Base-by-base conservation (phyloP, 2,888 invertebrate genomes). In the Leucozona laternaria region DNA sequence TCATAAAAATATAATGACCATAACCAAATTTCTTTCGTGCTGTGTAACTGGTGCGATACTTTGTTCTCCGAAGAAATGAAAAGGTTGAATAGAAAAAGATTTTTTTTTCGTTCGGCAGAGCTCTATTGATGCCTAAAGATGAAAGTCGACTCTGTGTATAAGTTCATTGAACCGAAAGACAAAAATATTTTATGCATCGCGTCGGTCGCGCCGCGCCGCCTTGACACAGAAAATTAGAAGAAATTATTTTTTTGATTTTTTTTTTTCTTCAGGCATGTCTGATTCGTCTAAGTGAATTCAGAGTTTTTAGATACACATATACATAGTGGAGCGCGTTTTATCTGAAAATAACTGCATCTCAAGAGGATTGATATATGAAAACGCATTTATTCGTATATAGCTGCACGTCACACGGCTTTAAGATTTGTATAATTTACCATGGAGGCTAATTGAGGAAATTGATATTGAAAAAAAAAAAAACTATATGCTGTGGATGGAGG, bases 361-460 rank as follows among this genome's bases (percentile, higher is more conserved):
- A 73, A 78, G 85, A 82, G 77, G 72, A 45, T 53, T 60, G 37
- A 68, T 53, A 68, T 53, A 53, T 53, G 50, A 45, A 60, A 71
- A 58, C n/a, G 48, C 43, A 43, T 58, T 64, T 34, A 60, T 60
- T 20, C 28, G 7, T 64, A n/a, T n/a, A 4, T 73, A 50, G 10
- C n/a, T 37, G 43, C 34, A 43, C 64, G 43, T 64, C 45, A 57
- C 55, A 22, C 5, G 62, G 62, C 48, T 53, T 55, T 50, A 17
- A 45, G 57, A 62, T 82, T 82, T 82, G 82, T 86, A 78, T 86
- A 79, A 82, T 73, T 78, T 86, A 73, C 57, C 82, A 82, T 86
- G 73, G 77, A 86, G 58, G 73, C 82, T 86, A 86, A 86, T 86
- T 82, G 73, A 79, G 82, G 86, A 82, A 86, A 86, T 82, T 86